Evolutionary conservation across 2,888 invertebrate species (phyloP).

Genomic region (Tenthredo amoena): DNA sequence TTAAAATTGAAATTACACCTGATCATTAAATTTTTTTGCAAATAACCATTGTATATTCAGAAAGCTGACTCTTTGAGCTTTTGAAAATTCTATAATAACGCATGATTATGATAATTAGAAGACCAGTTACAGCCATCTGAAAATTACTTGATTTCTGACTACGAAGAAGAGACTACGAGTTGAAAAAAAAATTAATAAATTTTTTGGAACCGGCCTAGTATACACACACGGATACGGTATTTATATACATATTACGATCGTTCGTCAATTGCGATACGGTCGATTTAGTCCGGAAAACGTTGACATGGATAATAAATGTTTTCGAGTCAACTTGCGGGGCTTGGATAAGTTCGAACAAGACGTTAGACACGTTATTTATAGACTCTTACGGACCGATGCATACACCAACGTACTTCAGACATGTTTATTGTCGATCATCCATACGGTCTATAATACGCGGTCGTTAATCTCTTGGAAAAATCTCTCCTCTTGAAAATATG

Average conservation of each 20-base stretch:
- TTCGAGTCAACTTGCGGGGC: neutral
- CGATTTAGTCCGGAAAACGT: conserved; percentile 6
- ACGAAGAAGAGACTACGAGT: too few species aligned
- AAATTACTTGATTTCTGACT: too few species aligned
- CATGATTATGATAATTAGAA: too few species aligned
- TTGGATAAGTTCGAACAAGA: conserved; percentile 33
- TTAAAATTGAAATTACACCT: too few species aligned
- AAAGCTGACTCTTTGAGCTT: too few species aligned
- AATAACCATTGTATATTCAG: too few species aligned
- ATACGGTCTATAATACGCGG: neutral
- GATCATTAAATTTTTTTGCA: too few species aligned
- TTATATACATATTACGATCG: neutral
- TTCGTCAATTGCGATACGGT: conserved; percentile 6
- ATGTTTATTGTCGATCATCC: conserved; percentile 13
- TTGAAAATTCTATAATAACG: too few species aligned
- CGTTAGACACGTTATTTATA: conserved; percentile 26
- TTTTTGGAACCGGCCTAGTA: too few species aligned
- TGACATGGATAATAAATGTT: conserved; percentile 20
- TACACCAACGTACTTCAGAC: neutral
- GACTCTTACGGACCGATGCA: neutral
- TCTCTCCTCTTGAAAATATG: neutral
- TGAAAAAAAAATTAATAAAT: too few species aligned
- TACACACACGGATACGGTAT: too few species aligned
- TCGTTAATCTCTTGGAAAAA: conserved; percentile 16
- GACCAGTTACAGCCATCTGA: too few species aligned